Base-by-base conservation (phyloP, 37 sponge, comb jelly and placozoan species). In the Tethya wilhelma region DNA sequence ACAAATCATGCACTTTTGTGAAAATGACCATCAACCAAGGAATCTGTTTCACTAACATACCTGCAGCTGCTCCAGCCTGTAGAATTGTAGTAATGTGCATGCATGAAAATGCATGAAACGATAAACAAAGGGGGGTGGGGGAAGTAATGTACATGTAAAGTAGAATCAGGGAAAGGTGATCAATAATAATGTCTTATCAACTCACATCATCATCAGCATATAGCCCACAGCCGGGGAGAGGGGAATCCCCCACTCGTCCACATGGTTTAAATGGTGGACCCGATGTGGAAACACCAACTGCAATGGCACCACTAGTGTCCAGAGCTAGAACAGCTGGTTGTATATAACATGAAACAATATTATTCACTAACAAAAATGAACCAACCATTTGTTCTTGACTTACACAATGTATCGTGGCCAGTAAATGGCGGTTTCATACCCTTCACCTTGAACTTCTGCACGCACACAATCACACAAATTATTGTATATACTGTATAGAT, bases 161-260 rank as follows among this genome's bases (percentile, higher is more conserved):
- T 60, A 12, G 20, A 8, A 7, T 2, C 2, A 49, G 14, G 14
- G 9, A 28, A 58, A 4, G 59, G 14, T 58, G 59, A 28, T 58
- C 59, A 58, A 58, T 58, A 28, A 28, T 4, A 58, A 58, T 14
- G 4, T n/a, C n/a, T n/a, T n/a, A n/a, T n/a, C n/a, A 26, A 63
- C 28, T 37, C 64, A 78, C 83, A 74, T 44, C 38, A 67, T 89
- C 69, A 79, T 93, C 87, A 66, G 87, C 94, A 80, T 93, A 93
- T 8, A 78, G 65, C 2, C 94, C 94, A 82, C 90, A 88, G 1
- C 94, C 94, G 14, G 94, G 90, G 29, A 93, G 59, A 25, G 94
- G 90, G 45, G 86, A 86, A 80, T 93, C 94, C 46, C 94, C 94
- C 4, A 93, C 90, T 53, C 94, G 59, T 23, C 94, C 94, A 30